Evolutionary conservation across 2,888 invertebrate genomes (phyloP), one percentile per base, ranked within the genome.

Genomic region (Petrolisthes cinctipes): DNA sequence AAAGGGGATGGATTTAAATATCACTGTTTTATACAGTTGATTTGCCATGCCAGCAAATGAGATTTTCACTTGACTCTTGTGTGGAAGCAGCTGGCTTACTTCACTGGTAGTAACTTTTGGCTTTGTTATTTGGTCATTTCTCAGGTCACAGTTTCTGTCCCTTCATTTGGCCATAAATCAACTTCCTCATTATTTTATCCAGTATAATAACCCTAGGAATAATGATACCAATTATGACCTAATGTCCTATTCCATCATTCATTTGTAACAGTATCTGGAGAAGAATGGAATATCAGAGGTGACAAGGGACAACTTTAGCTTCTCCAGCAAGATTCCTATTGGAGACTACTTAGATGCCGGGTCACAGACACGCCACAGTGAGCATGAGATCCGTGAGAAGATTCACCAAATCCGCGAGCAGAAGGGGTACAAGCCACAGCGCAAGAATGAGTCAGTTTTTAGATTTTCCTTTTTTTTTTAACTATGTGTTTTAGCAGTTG

Each of bases 281-380:
- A 94, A 95, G 92, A 95, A 95, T 92, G 92, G 92, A 71, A 94
- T 94, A 86, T 93, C 93, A 4, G 96, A 96, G 91, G 93, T 98
- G 86, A 95, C 95, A 4, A 94, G 96, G 51, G 97, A 98, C 91
- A 96, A 98, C 94, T 99, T 99, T 93, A 97, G 97, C 90, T 98
- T 98, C 94, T 97, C 96, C 92, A 96, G 97, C 76, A 96, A 97
- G 91, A 95, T 96, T 4, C 95, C 98, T 90, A 95, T 99, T 71
- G 99, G 99, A 3, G 97, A 97, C 91, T 99, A 98, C 93, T 94
- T 97, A 81, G 97, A 98, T 92, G 96, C 96, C 0, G 92, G 92
- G 57, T 91, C 92, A 90, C 89, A 83, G 71, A 91, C 96, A 37
- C 94, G 96, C 71, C 94, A 97, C 92, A 95, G 95, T 68, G 97